These are phyloP conservation scores for Halictus quadricinctus DNA, from an alignment of 2,888 invertebrate species.

Conservation along the genomic window DNA sequence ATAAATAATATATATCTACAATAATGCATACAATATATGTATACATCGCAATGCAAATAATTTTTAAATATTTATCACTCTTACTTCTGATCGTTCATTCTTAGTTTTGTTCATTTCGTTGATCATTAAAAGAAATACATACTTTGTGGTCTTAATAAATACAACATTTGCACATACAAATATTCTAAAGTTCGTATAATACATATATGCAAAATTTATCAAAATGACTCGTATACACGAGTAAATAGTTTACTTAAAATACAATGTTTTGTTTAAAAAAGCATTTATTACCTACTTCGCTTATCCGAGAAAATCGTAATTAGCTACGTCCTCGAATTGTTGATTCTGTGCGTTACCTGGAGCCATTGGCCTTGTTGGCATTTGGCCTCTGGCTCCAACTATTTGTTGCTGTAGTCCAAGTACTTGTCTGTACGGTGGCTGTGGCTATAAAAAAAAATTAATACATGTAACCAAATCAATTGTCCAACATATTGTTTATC, in stretches of 20 bases:
- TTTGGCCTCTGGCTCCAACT: slow-evolving; percentile 83
- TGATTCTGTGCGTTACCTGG: slow-evolving; percentile 82
- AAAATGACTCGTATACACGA: background rate
- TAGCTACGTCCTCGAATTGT: slow-evolving; percentile 84
- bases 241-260: slow-evolving; percentile 20
- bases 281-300: background rate
- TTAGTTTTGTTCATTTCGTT: background rate
- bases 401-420: slow-evolving; percentile 84
- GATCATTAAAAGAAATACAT: background rate
- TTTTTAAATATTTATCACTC: background rate
- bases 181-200: background rate
- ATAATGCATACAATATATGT: background rate
- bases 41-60: background rate
- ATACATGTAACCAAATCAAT: background rate
- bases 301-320: slow-evolving; percentile 83
- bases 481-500: background rate
- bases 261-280: background rate
- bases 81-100: background rate
- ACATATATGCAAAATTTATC: background rate
- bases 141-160: background rate
- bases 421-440: slow-evolving; percentile 88
- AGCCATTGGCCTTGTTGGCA: slow-evolving; percentile 81
- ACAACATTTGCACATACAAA: background rate
- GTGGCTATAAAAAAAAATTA: slow-evolving; percentile 81
- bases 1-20: background rate